phyloP scores from a whole-genome alignment of 2,888 invertebrate genomes.

The Dasypolia templi region DNA sequence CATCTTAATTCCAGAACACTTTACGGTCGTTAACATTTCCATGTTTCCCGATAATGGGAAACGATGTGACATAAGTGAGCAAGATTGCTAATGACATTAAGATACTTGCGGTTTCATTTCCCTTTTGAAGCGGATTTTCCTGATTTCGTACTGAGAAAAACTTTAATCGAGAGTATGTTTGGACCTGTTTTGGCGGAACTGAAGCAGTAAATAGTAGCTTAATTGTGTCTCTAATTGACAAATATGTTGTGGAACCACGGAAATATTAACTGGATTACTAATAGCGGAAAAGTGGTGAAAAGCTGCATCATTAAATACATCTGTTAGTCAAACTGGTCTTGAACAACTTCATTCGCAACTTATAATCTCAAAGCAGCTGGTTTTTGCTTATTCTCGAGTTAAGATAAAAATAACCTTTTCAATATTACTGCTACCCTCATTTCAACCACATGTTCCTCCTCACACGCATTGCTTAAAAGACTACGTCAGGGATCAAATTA shows the following conservation, averaged over 20 bases:
- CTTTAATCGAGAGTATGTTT: conserved; percentile 12
- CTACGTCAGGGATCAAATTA: conserved; percentile 55
- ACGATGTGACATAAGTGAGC: conserved; percentile 31
- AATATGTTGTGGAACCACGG: conserved; percentile 8
- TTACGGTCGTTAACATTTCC: conserved; percentile 37
- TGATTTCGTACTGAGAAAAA: conserved; percentile 31
- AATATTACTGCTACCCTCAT: conserved; percentile 10
- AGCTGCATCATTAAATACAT: not conserved
- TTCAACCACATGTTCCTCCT: conserved; percentile 41
- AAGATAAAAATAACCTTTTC: conserved; percentile 3
- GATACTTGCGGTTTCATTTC: conserved; percentile 23
- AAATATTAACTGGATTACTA: conserved; percentile 13
- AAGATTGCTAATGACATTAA: conserved; percentile 31
- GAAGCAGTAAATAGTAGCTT: not conserved
- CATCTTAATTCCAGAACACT: conserved; percentile 36
- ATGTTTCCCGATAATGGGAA: conserved; percentile 13
- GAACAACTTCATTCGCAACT: not conserved
- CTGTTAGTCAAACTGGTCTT: conserved; percentile 1
- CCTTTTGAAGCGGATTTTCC: conserved; percentile 28
- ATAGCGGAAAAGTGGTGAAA: conserved; percentile 2
- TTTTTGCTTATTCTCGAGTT: not conserved
- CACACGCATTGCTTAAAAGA: conserved; percentile 9
- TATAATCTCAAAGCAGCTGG: not conserved
- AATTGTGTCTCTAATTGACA: conserved; percentile 2
- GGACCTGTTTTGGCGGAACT: conserved; percentile 21